Percentiles rank a stretch among this genome's conserved stretches.
Conservation (phyloP, 2,113 vertebrate species). For the Opisthocomus hoazin region DNA sequence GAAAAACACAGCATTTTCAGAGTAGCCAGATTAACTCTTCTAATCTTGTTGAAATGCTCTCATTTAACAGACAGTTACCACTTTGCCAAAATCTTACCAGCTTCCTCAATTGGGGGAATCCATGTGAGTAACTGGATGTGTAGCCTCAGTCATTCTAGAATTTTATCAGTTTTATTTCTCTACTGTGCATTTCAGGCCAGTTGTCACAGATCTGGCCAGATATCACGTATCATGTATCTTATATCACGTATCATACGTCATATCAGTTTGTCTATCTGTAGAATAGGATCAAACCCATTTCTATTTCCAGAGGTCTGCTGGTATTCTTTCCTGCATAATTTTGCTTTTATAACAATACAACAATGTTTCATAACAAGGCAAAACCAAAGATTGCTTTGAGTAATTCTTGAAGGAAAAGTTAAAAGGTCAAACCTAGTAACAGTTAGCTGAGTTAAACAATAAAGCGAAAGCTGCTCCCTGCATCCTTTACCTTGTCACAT, state of each 20-base stretch:
- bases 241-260: background rate
- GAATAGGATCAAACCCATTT: background rate
- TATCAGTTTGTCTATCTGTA: background rate
- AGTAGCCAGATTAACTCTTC: background rate
- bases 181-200: background rate
- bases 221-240: background rate
- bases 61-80: background rate
- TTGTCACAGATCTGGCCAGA: background rate
- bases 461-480: background rate
- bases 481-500: conserved; percentile 3
- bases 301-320: background rate
- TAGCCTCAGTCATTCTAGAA: background rate
- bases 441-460: conserved; percentile 50
- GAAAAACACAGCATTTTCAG: background rate
- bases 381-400: conserved; percentile 9
- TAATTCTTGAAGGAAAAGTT: background rate
- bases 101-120: background rate
- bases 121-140: background rate
- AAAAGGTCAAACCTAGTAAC: conserved; percentile 41
- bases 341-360: background rate
- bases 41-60: background rate
- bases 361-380: background rate
- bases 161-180: background rate
- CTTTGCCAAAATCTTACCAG: background rate
- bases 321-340: background rate